phyloP scores from a whole-genome alignment of 2,888 invertebrate species.

The Aethes cnicana region DNA sequence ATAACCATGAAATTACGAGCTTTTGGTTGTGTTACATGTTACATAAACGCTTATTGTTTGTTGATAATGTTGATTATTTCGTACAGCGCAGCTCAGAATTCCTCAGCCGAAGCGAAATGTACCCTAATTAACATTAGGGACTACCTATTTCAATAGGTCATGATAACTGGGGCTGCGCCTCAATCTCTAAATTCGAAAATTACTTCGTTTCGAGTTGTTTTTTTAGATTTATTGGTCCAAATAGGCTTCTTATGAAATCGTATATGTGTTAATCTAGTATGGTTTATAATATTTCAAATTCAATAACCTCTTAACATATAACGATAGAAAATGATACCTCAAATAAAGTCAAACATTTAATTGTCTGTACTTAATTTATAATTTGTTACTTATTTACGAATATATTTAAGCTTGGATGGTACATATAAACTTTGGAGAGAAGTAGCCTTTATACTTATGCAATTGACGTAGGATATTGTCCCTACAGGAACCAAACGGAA shows the following conservation, averaged over 20 bases:
- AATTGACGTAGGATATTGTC: not conserved
- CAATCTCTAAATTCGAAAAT: too few relatives aligned
- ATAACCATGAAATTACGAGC: not conserved
- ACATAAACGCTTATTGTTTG: slow-evolving; percentile 41
- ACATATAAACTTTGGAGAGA: slow-evolving; percentile 6
- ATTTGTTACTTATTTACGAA: too few relatives aligned
- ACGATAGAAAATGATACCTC: slow-evolving; percentile 13
- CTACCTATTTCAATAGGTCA: too few relatives aligned
- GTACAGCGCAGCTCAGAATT: not conserved
- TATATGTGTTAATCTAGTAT: too few relatives aligned
- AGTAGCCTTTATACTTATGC: slow-evolving; percentile 11
- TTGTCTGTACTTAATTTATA: slow-evolving; percentile 25
- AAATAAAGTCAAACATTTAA: not conserved
- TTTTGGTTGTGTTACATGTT: slow-evolving; percentile 35
- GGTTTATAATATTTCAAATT: too few relatives aligned
- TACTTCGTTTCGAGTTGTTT: too few relatives aligned
- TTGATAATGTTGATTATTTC: slow-evolving; percentile 30
- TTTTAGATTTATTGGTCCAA: too few relatives aligned
- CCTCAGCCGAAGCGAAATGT: not conserved
- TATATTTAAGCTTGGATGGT: too few relatives aligned
- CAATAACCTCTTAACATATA: too few relatives aligned
- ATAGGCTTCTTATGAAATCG: too few relatives aligned
- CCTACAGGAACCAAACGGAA: slow-evolving; percentile 21
- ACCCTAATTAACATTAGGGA: too few relatives aligned
- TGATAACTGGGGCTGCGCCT: too few relatives aligned